Percentiles rank a stretch among this genome's conserved stretches.
phyloP scores from a whole-genome alignment of 1,140 invertebrate species.

The Trigoniulus corallinus region DNA sequence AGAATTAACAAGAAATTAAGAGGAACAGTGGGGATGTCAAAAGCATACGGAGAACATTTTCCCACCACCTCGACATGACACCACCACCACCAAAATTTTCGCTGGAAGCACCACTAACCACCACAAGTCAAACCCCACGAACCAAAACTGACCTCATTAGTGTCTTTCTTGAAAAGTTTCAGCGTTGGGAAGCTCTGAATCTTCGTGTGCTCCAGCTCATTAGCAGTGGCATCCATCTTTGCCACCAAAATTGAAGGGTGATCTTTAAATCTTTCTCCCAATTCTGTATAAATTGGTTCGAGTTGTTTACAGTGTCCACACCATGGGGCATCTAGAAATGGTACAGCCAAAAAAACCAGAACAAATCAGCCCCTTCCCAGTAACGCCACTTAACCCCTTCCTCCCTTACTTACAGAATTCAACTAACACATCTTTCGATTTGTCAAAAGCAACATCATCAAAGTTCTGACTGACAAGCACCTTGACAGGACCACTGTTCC shows the following conservation, averaged over 20 bases:
- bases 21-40: no score
- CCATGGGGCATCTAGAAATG: conserved; percentile 67
- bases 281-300: conserved; percentile 83
- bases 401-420: conserved; percentile 76
- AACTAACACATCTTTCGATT: conserved; percentile 82
- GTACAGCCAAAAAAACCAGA: not conserved
- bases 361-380: not conserved
- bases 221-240: conserved; percentile 96
- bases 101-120: not conserved
- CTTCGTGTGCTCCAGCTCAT: conserved; percentile 90
- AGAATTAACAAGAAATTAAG: no score
- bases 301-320: conserved; percentile 90
- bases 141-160: conserved; percentile 53
- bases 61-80: not conserved
- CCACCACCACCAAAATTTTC: not conserved
- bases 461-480: conserved; percentile 90
- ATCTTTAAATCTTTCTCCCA: conserved; percentile 74
- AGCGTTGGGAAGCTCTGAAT: conserved; percentile 93
- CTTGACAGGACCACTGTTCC: conserved; percentile 92
- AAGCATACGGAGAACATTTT: not conserved
- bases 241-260: conserved; percentile 75
- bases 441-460: conserved; percentile 77
- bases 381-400: no score
- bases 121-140: not conserved
- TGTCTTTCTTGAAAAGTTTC: conserved; percentile 81